These are phyloP conservation scores for Eupithecia abbreviata DNA, from an alignment of 2,888 invertebrate species.

Conservation along the genomic window DNA sequence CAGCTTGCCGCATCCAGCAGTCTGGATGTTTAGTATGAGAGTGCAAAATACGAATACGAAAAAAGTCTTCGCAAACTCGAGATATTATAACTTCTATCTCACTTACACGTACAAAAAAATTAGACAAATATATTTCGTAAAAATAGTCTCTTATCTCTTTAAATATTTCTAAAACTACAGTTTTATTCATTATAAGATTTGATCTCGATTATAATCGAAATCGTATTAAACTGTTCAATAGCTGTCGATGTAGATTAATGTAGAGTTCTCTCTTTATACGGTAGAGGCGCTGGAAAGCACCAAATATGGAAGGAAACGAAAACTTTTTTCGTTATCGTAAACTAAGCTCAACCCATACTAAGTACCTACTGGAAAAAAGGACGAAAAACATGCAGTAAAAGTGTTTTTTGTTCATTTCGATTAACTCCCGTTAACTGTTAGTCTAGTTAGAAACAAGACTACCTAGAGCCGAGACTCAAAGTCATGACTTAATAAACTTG, in stretches of 20 bases:
- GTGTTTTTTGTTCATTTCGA: not conserved
- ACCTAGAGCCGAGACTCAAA: too few relatives aligned
- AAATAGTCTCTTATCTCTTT: not conserved
- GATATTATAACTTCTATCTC: not conserved
- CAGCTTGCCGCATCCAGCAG: not conserved
- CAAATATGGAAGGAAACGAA: not conserved
- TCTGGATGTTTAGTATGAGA: not conserved
- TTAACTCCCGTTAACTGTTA: not conserved
- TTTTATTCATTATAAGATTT: too few relatives aligned
- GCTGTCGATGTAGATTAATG: not conserved
- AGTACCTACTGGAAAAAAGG: not conserved
- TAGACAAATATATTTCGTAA: not conserved
- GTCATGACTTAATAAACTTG: slow-evolving; percentile 57
- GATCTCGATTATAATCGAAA: too few relatives aligned
- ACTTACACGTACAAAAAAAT: too few relatives aligned
- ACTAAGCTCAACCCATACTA: not conserved
- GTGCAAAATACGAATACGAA: not conserved
- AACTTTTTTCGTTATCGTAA: not conserved
- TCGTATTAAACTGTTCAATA: not conserved
- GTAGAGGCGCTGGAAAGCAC: not conserved
- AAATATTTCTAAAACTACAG: not conserved
- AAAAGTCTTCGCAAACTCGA: not conserved
- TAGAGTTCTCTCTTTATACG: not conserved
- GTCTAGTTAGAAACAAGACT: not conserved
- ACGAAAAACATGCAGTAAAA: not conserved